A percentile compares a stretch with the other conserved stretches of the same genome.
Conservation (phyloP, 2,113 vertebrate species). For the Etheostoma spectabile region DNA sequence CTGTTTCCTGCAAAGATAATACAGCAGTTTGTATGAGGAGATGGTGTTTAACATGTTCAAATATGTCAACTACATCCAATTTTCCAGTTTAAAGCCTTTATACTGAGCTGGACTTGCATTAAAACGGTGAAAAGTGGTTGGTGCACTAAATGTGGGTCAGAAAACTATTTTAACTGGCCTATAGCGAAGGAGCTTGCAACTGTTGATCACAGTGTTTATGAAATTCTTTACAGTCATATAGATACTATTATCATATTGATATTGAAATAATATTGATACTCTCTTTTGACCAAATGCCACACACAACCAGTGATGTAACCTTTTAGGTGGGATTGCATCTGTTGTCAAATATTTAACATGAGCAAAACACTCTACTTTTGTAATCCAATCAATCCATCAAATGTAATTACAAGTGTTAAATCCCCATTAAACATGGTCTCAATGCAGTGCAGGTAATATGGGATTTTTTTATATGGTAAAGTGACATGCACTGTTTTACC, state of each 20-base stretch:
- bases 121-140: not conserved
- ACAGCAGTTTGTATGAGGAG: not conserved
- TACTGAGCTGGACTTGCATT: not conserved
- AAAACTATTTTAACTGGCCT: not conserved
- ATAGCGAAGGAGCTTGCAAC: not conserved
- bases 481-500: not conserved
- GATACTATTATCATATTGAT: not conserved
- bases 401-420: no score
- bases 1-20: not conserved
- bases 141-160: not conserved
- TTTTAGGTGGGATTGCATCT: constrained; percentile 4
- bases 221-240: not conserved
- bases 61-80: not conserved
- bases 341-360: constrained; percentile 20
- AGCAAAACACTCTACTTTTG: not conserved
- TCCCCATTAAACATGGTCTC: no score
- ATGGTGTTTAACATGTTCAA: not conserved
- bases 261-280: not conserved
- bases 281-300: constrained; percentile 5
- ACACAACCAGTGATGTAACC: constrained; percentile 16
- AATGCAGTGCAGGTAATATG: not conserved
- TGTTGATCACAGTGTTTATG: not conserved
- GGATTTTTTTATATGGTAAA: not conserved
- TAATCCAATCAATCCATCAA: not conserved
- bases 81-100: not conserved